Base-by-base conservation (phyloP, 2,888 invertebrate species). In the Carpatolechia fugitivella region DNA sequence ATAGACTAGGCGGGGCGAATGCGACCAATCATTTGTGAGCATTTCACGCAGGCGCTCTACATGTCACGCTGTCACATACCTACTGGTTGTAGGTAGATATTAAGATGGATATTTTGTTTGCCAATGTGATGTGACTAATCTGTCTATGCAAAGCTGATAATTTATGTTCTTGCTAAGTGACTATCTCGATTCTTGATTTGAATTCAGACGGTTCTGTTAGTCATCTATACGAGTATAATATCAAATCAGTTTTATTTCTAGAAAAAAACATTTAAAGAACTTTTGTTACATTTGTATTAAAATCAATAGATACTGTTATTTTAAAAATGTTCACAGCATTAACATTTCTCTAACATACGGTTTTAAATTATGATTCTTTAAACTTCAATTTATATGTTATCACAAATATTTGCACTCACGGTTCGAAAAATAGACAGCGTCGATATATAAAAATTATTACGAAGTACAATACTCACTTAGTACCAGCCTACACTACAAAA, bases 1-100 rank as follows among this genome's bases (percentile, higher is more conserved):
- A 72, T 74, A 79, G 61, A 55, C 67, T 63, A 80, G 86, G 85
- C 85, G 86, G 76, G 84, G 82, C 86, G 71, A 63, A 60, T 61
- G 58, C 83, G 72, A 69, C 87, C 87, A 87, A 87, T 87, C 84
- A 74, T 69, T 72, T 65, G 69, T 63, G 62, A 67, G 75, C 68
- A 60, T 56, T 62, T 61, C 72, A 73, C 79, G 78, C 78, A 71
- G 77, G 78, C 80, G 72, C 72, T 62, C 62, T 60, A 67, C 57
- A 59, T 61, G 62, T 62, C 60, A 61, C 62, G 59, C 44, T 44
- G 44, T 44, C 44, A 44, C 29, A 2, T 44, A 44, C n/a, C 44
- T 44, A 44, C 20, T 20, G 24, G n/a, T 18, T 7, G 44, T 44
- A 29, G 29, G 24, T 44, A 44, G 29, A 20, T 44, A 24, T 29